Percentiles rank a stretch among this genome's conserved stretches.
phyloP scores from a whole-genome alignment of 2,888 invertebrate species.

The Tetanocera ferruginea region DNA sequence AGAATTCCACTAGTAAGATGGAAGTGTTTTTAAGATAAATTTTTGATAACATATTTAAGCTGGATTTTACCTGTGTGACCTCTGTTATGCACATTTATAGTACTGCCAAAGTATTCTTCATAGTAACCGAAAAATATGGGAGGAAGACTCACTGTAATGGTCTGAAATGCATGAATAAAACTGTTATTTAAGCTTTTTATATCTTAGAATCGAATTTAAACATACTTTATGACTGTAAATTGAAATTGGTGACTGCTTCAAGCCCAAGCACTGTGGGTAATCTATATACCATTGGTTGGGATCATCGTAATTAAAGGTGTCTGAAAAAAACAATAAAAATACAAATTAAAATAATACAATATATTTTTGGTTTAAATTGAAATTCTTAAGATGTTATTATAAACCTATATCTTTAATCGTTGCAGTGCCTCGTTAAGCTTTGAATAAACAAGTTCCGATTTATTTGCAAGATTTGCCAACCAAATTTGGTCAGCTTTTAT shows the following conservation, averaged over 20 bases:
- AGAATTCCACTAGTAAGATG: conserved; percentile 56
- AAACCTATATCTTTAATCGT: too few species aligned
- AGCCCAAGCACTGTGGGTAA: conserved; percentile 75
- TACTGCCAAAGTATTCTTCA: conserved; percentile 74
- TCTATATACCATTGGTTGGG: conserved; percentile 72
- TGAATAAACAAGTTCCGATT: too few species aligned
- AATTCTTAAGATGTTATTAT: too few species aligned
- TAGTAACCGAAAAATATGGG: conserved; percentile 78
- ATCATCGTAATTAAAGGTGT: conserved; percentile 57
- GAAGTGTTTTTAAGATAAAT: background rate
- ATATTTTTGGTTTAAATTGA: background rate
- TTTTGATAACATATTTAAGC: background rate
- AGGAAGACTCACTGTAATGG: conserved; percentile 60
- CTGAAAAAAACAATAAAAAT: conserved; percentile 42
- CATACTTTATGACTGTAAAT: conserved; percentile 57
- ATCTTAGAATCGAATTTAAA: background rate
- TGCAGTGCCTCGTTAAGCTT: too few species aligned
- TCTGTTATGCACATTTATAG: conserved; percentile 75
- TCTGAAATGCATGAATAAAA: conserved; percentile 39
- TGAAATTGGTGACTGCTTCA: conserved; percentile 75
- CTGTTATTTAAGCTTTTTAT: background rate
- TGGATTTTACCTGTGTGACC: conserved; percentile 74
- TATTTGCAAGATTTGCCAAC: too few species aligned
- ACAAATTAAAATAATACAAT: background rate
- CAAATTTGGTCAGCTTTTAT: too few species aligned